Conservation (phyloP, 2,797 vertebrate genomes). For the Echiichthys vipera region DNA sequence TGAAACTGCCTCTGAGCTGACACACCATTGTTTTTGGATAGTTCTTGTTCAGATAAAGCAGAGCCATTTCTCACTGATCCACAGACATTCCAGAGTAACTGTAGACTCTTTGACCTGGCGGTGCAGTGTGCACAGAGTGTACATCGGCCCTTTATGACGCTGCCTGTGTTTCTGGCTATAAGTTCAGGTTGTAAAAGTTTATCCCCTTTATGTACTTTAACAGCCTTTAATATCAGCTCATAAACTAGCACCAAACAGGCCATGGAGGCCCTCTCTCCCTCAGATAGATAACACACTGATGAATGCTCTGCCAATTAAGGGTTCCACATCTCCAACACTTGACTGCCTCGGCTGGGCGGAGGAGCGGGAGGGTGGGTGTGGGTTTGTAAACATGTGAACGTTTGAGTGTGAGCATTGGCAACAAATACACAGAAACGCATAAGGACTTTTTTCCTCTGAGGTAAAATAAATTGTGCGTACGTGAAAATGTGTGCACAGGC, state of each 20-base stretch:
- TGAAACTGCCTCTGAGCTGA: not conserved
- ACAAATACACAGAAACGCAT: constrained; percentile 42
- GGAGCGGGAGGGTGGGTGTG: constrained; percentile 16
- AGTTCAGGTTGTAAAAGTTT: constrained; percentile 83
- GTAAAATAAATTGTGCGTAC: constrained; percentile 53
- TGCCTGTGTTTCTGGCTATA: constrained; percentile 73
- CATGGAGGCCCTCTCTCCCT: constrained; percentile 59
- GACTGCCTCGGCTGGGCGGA: constrained; percentile 56
- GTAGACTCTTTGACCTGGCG: constrained; percentile 42
- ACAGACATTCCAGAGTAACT: constrained; percentile 1
- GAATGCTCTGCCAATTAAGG: constrained; percentile 71
- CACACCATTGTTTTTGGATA: not conserved
- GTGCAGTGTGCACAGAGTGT: constrained; percentile 35
- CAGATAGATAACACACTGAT: constrained; percentile 63
- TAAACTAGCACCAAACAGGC: constrained; percentile 82
- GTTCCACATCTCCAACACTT: constrained; percentile 61
- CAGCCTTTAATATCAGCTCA: constrained; percentile 81
- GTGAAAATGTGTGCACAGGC: constrained; percentile 19
- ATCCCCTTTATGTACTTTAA: constrained; percentile 84
- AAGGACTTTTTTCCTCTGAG: constrained; percentile 62
- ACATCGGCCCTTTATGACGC: constrained; percentile 73
- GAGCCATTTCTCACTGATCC: not conserved
- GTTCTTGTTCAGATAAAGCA: not conserved
- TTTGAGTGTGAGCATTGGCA: constrained; percentile 49
- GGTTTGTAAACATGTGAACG: constrained; percentile 56